Percentiles rank a stretch among this genome's conserved stretches.
These are phyloP conservation scores for Criorhina ranunculi DNA, from an alignment of 2,888 invertebrate species.

Conservation along the genomic window DNA sequence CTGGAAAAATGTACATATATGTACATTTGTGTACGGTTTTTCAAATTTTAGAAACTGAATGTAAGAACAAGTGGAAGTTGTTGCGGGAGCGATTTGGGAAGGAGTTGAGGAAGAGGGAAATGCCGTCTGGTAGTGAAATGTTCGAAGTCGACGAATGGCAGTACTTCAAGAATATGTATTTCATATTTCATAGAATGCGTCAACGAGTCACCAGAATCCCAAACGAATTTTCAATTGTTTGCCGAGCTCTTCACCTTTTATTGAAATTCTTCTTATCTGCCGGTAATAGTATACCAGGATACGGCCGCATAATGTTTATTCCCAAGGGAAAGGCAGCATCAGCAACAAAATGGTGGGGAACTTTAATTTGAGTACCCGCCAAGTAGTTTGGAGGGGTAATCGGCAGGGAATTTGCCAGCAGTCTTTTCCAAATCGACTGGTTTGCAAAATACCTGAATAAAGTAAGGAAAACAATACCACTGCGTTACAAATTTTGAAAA, in stretches of 20 bases:
- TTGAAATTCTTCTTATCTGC: constrained; percentile 37
- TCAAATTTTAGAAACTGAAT: background rate
- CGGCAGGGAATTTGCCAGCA: no score
- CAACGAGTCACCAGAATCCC: constrained; percentile 62
- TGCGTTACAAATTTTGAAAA: background rate
- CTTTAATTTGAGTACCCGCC: no score
- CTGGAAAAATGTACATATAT: no score
- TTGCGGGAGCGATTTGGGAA: constrained; percentile 6
- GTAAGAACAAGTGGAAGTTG: background rate
- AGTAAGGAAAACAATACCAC: no score
- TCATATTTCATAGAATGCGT: constrained; percentile 43
- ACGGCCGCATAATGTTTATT: constrained; percentile 32
- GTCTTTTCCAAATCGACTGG: no score
- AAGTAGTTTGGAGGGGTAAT: no score
- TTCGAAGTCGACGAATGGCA: constrained; percentile 13
- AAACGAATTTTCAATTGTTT: constrained; percentile 50
- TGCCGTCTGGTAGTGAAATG: no score
- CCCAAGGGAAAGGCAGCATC: constrained; percentile 27
- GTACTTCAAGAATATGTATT: constrained; percentile 1
- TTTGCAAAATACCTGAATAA: no score
- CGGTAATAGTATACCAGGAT: background rate
- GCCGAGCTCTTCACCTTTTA: constrained; percentile 31
- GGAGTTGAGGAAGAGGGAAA: constrained; percentile 3
- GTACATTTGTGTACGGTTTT: background rate
- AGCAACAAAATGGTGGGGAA: no score